Base-by-base conservation (phyloP, 2,888 invertebrate genomes). In the Lasiommata megera region DNA sequence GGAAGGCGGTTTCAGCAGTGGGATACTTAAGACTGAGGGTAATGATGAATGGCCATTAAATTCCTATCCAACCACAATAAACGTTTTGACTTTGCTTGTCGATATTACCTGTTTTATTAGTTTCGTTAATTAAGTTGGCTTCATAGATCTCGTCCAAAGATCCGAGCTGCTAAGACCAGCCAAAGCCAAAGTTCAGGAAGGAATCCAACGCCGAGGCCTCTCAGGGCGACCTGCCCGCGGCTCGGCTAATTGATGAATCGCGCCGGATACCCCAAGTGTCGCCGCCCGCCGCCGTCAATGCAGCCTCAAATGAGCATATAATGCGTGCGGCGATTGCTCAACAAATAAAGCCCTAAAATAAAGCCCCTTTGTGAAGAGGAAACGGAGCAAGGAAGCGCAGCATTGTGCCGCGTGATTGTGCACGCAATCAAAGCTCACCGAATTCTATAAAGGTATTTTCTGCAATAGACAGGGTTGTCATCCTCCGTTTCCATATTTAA, bases 241-340 rank as follows among this genome's bases (percentile, higher is more conserved):
- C 44, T 23, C 70, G 62, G 84, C 86, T 84, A 86, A 87, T 86
- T 83, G 86, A 79, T 79, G 58, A 60, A 68, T 64, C 47, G 60
- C 71, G 61, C 77, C 79, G 85, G 85, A 84, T 82, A 74, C 71
- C 67, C 69, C 71, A 67, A 80, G 84, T 84, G 86, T 85, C 84
- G 76, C 80, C 74, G 75, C 69, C 64, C 63, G 64, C 70, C 53
- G 54, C 53, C 63, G 67, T 76, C 71, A 80, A 83, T 79, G 70
- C 69, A 53, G 58, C 71, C 67, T 73, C 75, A 84, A 85, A 86
- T 84, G 85, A 85, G 80, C 85, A 80, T 79, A 85, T 82, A 84
- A 83, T 84, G 73, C 74, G 65, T 62, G 73, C 75, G 71, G 71
- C 67, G 70, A 70, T 67, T 69, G 64, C 67, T 62, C 65, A 62